Evolutionary conservation across 2,113 vertebrate genomes (phyloP).

Genomic region (Nannobrachium achirus): DNA sequence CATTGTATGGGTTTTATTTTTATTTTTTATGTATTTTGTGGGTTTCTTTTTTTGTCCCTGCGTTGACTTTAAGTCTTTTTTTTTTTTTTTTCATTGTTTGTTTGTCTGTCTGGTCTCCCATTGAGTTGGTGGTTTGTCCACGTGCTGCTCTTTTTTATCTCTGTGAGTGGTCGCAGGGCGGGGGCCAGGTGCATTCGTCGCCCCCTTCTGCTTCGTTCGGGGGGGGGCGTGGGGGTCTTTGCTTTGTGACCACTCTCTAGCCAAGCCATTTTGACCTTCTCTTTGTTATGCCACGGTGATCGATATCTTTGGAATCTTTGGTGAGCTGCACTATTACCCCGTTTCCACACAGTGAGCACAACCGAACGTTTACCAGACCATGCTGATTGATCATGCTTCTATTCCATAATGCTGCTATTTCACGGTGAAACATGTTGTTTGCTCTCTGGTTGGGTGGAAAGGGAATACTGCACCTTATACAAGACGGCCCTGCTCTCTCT

Average conservation of each 20-base stretch:
- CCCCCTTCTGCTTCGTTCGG: slow-evolving; percentile 28
- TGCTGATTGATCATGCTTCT: slow-evolving; percentile 28
- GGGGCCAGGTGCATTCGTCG: slow-evolving; percentile 54
- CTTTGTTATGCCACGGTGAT: slow-evolving; percentile 74
- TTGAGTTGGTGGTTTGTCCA: slow-evolving; percentile 66
- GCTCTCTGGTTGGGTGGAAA: slow-evolving; percentile 57
- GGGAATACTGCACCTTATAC: slow-evolving; percentile 77
- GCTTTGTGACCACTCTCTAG: slow-evolving; percentile 64
- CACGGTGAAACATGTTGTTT: slow-evolving; percentile 30
- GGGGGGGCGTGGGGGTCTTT: slow-evolving; percentile 34
- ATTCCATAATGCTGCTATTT: slow-evolving; percentile 22
- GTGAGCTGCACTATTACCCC: slow-evolving; percentile 76
- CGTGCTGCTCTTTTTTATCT: slow-evolving; percentile 61
- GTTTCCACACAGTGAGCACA: slow-evolving; percentile 52
- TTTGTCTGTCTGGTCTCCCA: slow-evolving; percentile 69
- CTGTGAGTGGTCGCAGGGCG: slow-evolving; percentile 50
- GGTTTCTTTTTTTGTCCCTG: slow-evolving; percentile 48
- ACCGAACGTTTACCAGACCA: slow-evolving; percentile 32
- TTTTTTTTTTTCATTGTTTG: slow-evolving; percentile 62
- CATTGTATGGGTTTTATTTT: slow-evolving; percentile 25
- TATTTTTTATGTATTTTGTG: slow-evolving; percentile 31
- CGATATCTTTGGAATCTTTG: slow-evolving; percentile 63
- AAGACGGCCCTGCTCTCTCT: slow-evolving; percentile 62
- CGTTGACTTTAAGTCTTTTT: slow-evolving; percentile 60
- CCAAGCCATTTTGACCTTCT: slow-evolving; percentile 54